Evolutionary conservation across 2,888 invertebrate species (phyloP).

Genomic region (Omphaloscelis lunosa): DNA sequence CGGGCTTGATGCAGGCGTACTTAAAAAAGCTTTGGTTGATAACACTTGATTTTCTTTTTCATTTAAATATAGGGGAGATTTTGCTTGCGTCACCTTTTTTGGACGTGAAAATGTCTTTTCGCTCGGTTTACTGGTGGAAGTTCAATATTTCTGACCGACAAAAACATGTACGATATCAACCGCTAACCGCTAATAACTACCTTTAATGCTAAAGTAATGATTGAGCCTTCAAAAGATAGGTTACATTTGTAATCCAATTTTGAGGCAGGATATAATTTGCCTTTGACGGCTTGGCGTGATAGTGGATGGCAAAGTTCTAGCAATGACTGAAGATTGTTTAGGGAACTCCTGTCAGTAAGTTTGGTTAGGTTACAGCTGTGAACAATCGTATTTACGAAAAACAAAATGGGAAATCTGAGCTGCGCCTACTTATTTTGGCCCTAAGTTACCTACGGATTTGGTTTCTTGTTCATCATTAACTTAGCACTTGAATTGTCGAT

Average conservation of each 20-base stretch:
- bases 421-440: not conserved
- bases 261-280: not conserved
- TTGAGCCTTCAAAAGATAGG: not conserved
- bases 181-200: not conserved
- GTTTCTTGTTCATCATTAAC: not conserved
- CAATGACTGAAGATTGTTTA: not conserved
- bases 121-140: not conserved
- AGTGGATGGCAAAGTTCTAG: not conserved
- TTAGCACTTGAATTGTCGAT: not conserved
- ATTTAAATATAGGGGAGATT: conserved; percentile 10
- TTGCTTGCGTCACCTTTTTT: conserved; percentile 7
- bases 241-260: not conserved
- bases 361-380: not conserved
- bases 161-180: not conserved
- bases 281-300: not conserved
- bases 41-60: conserved; percentile 31
- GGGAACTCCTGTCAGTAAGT: not conserved
- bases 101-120: not conserved
- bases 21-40: conserved; percentile 18
- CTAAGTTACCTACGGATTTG: not conserved
- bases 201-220: not conserved
- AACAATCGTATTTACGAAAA: not conserved
- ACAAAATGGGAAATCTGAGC: not conserved
- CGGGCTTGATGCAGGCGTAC: conserved; percentile 19
- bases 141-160: not conserved